Evolutionary conservation across 1,140 invertebrate species (phyloP).

Genomic region (Cydia strobilella): DNA sequence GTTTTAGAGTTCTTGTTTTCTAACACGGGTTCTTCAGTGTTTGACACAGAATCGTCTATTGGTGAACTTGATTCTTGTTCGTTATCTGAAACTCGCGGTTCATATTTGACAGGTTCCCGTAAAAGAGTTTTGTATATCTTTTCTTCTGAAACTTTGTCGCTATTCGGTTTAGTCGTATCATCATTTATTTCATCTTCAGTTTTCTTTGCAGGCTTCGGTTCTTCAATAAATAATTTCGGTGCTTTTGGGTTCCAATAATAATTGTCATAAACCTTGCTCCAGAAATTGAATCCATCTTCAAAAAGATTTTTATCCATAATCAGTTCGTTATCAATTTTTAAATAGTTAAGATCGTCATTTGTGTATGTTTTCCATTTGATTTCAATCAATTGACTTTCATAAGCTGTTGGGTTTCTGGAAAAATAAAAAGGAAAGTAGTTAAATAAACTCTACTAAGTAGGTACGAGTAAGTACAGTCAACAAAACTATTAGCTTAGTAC

Average conservation of each 20-base stretch:
- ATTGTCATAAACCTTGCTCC: constrained; percentile 65
- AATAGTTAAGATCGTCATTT: constrained; percentile 53
- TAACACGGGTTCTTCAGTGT: background rate
- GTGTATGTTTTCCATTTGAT: constrained; percentile 61
- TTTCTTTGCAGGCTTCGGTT: constrained; percentile 3
- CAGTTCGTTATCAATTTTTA: constrained; percentile 56
- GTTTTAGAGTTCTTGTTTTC: background rate
- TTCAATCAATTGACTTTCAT: constrained; percentile 58
- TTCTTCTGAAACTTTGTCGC: background rate
- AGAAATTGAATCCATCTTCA: constrained; percentile 56
- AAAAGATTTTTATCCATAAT: constrained; percentile 56
- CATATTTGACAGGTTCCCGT: background rate
- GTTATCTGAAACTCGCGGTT: background rate
- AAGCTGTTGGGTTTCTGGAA: constrained; percentile 63
- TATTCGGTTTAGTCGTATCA: background rate
- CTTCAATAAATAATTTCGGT: constrained; percentile 32
- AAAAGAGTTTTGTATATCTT: constrained; percentile 7
- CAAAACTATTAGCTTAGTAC: too few relatives aligned
- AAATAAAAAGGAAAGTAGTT: constrained; percentile 13
- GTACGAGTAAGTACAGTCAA: too few relatives aligned
- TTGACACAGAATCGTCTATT: background rate
- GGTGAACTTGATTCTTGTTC: background rate
- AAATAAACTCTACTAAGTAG: too few relatives aligned
- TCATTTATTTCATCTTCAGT: background rate
- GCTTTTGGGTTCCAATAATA: constrained; percentile 62